A percentile compares a stretch with the other conserved stretches of the same genome.
Conservation (phyloP, 2,797 vertebrate genomes). For the Tamandua tetradactyla region DNA sequence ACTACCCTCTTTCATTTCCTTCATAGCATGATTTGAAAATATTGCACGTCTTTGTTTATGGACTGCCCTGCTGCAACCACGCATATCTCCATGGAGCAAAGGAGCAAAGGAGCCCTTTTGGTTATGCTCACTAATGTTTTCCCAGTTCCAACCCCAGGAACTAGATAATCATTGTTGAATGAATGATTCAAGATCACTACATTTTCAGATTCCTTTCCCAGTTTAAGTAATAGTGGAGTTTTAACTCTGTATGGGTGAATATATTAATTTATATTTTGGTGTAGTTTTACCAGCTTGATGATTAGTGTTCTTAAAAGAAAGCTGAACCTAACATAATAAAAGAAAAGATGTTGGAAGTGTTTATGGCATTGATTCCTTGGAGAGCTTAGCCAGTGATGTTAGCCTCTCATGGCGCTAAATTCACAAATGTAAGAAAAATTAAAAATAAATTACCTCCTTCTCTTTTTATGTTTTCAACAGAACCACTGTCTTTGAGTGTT, state of each 20-base stretch:
- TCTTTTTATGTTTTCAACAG: slow-evolving; percentile 72
- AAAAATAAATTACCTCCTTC: slow-evolving; percentile 75
- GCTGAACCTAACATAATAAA: slow-evolving; percentile 4
- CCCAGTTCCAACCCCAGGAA: neutral
- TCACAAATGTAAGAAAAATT: slow-evolving; percentile 80
- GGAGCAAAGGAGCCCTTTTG: neutral
- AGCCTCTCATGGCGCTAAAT: slow-evolving; percentile 62
- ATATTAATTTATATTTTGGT: slow-evolving; percentile 26
- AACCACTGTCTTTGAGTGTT: slow-evolving; percentile 75
- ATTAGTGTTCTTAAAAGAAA: slow-evolving; percentile 39
- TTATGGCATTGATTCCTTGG: slow-evolving; percentile 39
- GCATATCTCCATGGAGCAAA: neutral
- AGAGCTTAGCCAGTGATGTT: slow-evolving; percentile 44
- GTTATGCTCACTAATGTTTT: neutral
- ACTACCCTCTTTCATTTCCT: neutral
- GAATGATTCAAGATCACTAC: neutral
- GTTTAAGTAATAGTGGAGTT: slow-evolving; percentile 40
- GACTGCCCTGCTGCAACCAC: neutral
- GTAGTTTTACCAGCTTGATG: slow-evolving; percentile 28
- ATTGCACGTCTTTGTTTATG: neutral
- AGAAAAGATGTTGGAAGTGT: slow-evolving; percentile 27
- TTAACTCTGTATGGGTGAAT: neutral
- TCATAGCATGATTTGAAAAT: neutral
- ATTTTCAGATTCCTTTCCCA: neutral
- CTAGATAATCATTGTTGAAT: neutral